phyloP scores from a whole-genome alignment of 2,797 vertebrate genomes.

The Molothrus aeneus region DNA sequence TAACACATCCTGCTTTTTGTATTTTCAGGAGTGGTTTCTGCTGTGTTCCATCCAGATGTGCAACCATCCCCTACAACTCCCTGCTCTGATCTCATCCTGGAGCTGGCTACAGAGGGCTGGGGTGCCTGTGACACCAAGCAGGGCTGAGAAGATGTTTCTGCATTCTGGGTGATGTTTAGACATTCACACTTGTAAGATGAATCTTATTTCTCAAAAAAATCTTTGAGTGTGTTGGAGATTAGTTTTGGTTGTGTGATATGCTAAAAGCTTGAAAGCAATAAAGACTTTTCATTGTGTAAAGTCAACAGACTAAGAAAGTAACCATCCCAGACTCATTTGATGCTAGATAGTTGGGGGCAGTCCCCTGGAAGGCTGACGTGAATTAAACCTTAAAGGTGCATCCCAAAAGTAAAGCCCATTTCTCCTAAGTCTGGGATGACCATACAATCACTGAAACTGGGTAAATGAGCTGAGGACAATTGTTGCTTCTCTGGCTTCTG shows the following conservation, averaged over 20 bases:
- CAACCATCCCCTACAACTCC: not conserved
- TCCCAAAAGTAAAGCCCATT: not conserved
- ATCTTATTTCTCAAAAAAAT: not conserved
- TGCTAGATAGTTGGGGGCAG: not conserved
- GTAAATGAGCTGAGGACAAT: not conserved
- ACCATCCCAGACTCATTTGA: not conserved
- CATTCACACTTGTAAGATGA: not conserved
- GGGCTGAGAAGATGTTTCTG: not conserved
- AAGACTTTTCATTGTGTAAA: not conserved
- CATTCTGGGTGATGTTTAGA: not conserved
- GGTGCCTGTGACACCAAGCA: not conserved
- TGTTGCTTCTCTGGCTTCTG: not conserved
- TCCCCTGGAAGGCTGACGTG: not conserved
- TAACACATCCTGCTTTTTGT: not conserved
- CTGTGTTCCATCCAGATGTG: accelerated
- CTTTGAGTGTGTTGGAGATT: not conserved
- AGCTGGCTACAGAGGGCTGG: not conserved
- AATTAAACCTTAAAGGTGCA: not conserved
- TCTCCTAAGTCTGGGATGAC: not conserved
- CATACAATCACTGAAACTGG: not conserved
- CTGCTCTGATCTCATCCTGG: not conserved
- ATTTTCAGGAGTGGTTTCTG: not conserved
- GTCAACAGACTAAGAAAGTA: not conserved
- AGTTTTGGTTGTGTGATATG: not conserved
- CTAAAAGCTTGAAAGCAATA: not conserved